Conservation (phyloP, 2,888 invertebrate species). For the Biston betularia region DNA sequence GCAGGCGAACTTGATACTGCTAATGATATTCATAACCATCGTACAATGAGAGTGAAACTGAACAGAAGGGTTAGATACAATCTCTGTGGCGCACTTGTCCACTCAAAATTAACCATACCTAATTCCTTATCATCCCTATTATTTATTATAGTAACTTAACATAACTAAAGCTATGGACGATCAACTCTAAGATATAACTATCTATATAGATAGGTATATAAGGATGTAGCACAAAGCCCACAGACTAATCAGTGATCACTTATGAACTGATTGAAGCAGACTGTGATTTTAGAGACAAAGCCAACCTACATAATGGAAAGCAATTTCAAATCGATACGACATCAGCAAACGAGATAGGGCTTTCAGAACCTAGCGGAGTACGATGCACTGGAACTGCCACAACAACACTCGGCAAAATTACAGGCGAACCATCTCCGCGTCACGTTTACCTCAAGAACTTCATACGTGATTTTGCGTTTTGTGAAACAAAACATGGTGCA, state of each 20-base stretch:
- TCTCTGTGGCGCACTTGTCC: conserved; percentile 52
- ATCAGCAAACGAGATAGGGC: conserved; percentile 10
- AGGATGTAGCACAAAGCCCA: conserved; percentile 19
- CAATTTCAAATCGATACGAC: conserved; percentile 24
- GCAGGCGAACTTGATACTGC: conserved; percentile 62
- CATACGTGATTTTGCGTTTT: conserved; percentile 82
- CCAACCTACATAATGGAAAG: conserved; percentile 18
- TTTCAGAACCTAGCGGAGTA: conserved; percentile 23
- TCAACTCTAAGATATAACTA: not conserved
- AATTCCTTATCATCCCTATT: not conserved
- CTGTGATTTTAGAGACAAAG: conserved; percentile 25
- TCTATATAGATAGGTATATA: not conserved
- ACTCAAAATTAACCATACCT: conserved; percentile 26
- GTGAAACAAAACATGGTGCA: conserved; percentile 84
- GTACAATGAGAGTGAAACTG: conserved; percentile 47
- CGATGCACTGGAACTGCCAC: conserved; percentile 62
- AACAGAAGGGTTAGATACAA: conserved; percentile 54
- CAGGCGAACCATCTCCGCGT: conserved; percentile 66
- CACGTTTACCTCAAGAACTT: conserved; percentile 79
- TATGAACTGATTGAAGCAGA: conserved; percentile 20
- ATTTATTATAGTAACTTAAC: conserved; percentile 16
- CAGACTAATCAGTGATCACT: conserved; percentile 20
- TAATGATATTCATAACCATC: conserved; percentile 75
- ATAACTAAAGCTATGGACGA: conserved; percentile 2
- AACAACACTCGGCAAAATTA: conserved; percentile 61